Evolutionary conservation across 2,888 invertebrate genomes (phyloP), one percentile per base, ranked within the genome.

Genomic region (Drosophila mimetica): DNA sequence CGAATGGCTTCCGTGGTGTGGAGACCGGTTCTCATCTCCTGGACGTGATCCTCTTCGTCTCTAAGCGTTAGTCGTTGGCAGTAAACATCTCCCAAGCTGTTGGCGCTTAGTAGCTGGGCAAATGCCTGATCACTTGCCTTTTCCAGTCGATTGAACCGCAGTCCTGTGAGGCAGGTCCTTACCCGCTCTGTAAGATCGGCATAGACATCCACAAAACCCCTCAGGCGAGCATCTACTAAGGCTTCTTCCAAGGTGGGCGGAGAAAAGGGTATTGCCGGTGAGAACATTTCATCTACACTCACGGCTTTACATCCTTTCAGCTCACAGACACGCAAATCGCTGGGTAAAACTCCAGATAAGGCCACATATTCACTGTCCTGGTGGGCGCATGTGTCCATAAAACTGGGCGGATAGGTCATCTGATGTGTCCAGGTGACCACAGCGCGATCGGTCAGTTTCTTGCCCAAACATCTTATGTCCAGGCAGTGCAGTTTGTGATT

Each of bases 401-500:
- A 87, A 0, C 82, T 60, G 3, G 91, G 91, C 2, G 85, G 70
- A 55, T 78, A 82, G 14, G 53, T 72, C 86, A 91, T 77, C 63
- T 90, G 90, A 77, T 91, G 91, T 1, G 89, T 85, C 91, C 91
- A 91, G 5, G 85, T 77, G 16, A 87, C 76, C 0, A 90, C 74
- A 0, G 82, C 9, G 0, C 82, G 82, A 46, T 78, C 74, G 0
- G 81, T 54, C 5, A 86, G 50, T 34, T 81, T 74, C 41, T 76
- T 76, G 8, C 84, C 74, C 61, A 86, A 61, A 36, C 77, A 86
- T 2, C 91, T 86, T 37, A 79, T 53, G 53, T 91, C 91, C 44
- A 91, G 52, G 25, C 90, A 89, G 58, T 89, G 89, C 2, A 90
- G 25, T 32, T 90, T 90, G 59, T 91, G 91, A 44, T 81, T 90